These are phyloP conservation scores for Archaeoteleia sp. DNA, from an alignment of 2,888 invertebrate genomes.

Conservation along the genomic window DNA sequence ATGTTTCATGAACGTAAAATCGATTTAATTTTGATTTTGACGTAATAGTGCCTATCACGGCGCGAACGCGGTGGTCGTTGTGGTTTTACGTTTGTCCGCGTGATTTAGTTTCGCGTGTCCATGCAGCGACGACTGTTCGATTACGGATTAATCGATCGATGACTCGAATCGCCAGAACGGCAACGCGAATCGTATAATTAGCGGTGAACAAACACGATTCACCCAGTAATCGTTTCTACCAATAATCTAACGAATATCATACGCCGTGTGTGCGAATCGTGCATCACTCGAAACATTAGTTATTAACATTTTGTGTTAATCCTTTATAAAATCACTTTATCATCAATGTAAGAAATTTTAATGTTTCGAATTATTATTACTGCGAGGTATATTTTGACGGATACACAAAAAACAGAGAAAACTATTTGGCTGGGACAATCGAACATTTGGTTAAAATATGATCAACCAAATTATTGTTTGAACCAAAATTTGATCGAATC, in stretches of 20 bases:
- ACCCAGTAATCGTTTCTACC: conserved; percentile 38
- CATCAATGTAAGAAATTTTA: no score
- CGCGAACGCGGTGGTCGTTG: conserved; percentile 53
- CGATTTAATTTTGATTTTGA: conserved; percentile 56
- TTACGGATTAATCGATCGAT: conserved; percentile 50
- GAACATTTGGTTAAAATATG: no score
- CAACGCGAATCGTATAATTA: conserved; percentile 45
- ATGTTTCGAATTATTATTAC: no score
- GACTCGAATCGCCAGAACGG: conserved; percentile 36
- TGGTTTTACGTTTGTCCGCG: conserved; percentile 59
- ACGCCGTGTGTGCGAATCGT: conserved; percentile 11
- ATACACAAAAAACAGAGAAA: no score
- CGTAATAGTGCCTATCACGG: conserved; percentile 56
- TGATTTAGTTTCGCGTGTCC: conserved; percentile 60
- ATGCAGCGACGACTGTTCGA: conserved; percentile 47
- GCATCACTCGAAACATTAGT: conserved; percentile 3
- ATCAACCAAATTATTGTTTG: no score
- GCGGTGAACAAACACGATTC: conserved; percentile 38
- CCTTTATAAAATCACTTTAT: no score
- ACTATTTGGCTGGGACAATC: no score
- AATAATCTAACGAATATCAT: conserved; percentile 39
- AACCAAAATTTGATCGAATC: no score
- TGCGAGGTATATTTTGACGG: no score
- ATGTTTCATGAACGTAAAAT: conserved; percentile 53
- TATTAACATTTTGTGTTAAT: neutral